Evolutionary conservation across 2,888 invertebrate genomes (phyloP), one percentile per base, ranked within the genome.

Genomic region (Cheilosia pagana): DNA sequence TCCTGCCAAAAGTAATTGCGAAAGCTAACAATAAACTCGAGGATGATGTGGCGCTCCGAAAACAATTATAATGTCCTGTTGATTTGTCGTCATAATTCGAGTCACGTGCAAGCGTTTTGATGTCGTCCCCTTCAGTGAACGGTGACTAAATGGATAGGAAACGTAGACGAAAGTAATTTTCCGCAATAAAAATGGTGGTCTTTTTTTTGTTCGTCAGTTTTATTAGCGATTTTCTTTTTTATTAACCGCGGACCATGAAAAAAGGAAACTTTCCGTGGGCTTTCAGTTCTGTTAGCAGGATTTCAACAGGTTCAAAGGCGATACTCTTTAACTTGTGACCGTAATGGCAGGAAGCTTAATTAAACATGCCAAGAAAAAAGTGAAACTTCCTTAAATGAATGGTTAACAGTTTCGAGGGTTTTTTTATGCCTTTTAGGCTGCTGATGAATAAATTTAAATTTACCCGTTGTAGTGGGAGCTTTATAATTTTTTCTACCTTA

Each of bases 1-100:
- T 10, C 23, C 53, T 7, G 12, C 23, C 39, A 10, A 52, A 31
- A 60, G 50, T n/a, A 41, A 28, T 50, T 41, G 50, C 19, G 8
- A 59, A 25, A 71, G 59, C 60, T 21, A 60, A 23, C 57, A 43
- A 21, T 31, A 53, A 43, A 35, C 12, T 21, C 23, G 35, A 0
- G 10, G 71, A 43, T 72, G 52, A 55, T 63, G 63, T 55, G 25
- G 8, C 35, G 39, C n/a, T 68, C 41, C 25, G 43, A 67, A 60
- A 68, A 67, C 76, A 76, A 76, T 76, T 68, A 76, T 45, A 71
- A 53, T 60, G 59, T 76, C 59, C 65, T 76, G 63, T 76, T 70
- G 81, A 76, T 70, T 63, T 59, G 76, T 31, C 23, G 53, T 81
- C 76, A 81, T 76, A 81, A 76, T 68, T 76, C 68, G 52, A 43